These are phyloP conservation scores for Perccottus glenii DNA, from an alignment of 2,113 vertebrate genomes.

Conservation along the genomic window DNA sequence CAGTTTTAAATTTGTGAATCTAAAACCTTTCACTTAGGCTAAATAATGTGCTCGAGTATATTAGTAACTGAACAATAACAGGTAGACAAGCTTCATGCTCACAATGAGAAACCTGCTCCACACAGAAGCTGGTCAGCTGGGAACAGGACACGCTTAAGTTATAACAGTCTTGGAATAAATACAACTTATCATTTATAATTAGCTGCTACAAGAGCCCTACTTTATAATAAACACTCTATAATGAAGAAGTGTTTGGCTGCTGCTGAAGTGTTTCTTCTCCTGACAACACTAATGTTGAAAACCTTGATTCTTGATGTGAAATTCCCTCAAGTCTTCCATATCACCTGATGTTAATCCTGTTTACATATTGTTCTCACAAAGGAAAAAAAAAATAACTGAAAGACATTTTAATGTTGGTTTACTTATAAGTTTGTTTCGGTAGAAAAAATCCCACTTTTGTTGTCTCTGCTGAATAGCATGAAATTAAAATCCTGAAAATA, in stretches of 20 bases:
- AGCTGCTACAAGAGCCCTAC: slow-evolving; percentile 16
- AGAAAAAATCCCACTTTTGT: too few relatives aligned
- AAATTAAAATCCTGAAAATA: slow-evolving; percentile 2
- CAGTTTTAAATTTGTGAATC: too few relatives aligned
- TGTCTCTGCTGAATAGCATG: background rate
- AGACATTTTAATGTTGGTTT: too few relatives aligned
- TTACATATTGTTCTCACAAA: background rate
- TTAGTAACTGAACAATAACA: too few relatives aligned
- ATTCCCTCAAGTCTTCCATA: slow-evolving; percentile 1
- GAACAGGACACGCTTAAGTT: background rate
- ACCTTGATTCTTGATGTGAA: slow-evolving; percentile 5
- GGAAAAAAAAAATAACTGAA: too few relatives aligned
- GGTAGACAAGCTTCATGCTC: too few relatives aligned
- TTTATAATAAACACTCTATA: slow-evolving; percentile 12
- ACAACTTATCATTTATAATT: slow-evolving; percentile 12
- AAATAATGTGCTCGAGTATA: too few relatives aligned
- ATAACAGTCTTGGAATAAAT: background rate
- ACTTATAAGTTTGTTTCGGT: too few relatives aligned
- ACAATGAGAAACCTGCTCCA: too few relatives aligned
- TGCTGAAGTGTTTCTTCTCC: slow-evolving; percentile 8
- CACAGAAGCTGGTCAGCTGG: background rate
- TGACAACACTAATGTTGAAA: background rate
- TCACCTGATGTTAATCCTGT: slow-evolving; percentile 1
- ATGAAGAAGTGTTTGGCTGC: slow-evolving; percentile 15
- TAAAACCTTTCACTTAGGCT: too few relatives aligned